Conservation (phyloP, 2,113 vertebrate species). For the Rhinichthys klamathensis region DNA sequence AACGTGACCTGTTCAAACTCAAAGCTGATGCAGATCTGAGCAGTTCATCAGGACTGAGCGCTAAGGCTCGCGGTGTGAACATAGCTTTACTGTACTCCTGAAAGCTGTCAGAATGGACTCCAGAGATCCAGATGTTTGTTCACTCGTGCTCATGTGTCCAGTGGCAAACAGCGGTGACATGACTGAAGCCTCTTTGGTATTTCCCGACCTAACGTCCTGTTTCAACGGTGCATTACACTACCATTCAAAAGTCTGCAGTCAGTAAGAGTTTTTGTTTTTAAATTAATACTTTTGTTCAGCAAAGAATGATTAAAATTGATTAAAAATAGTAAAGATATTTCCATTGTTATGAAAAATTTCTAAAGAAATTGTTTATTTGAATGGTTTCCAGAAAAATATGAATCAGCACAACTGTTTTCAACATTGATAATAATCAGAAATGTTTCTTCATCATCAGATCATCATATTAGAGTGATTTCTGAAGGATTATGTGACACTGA, state of each 20-base stretch:
- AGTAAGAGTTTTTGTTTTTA: too few relatives aligned
- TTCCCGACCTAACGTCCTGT: neutral
- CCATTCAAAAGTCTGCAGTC: neutral
- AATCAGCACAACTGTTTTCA: neutral
- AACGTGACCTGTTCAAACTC: too few relatives aligned
- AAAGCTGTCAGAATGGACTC: neutral
- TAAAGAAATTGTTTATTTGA: too few relatives aligned
- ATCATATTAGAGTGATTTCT: neutral
- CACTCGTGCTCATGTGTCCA: neutral
- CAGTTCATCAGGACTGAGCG: too few relatives aligned
- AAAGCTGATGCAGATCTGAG: too few relatives aligned
- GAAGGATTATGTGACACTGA: neutral
- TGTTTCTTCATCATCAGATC: neutral
- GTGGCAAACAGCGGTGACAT: neutral
- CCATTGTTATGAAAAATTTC: too few relatives aligned
- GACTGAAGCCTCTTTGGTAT: neutral
- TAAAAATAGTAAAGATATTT: too few relatives aligned
- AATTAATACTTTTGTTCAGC: neutral
- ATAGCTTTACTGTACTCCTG: neutral
- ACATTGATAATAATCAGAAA: neutral
- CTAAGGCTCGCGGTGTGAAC: too few relatives aligned
- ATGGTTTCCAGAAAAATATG: neutral
- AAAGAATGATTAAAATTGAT: neutral
- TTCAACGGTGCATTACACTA: neutral
- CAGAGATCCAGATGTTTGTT: neutral